These are phyloP conservation scores for Myotis myotis DNA, from an alignment of 2,797 vertebrate genomes.

Conservation along the genomic window DNA sequence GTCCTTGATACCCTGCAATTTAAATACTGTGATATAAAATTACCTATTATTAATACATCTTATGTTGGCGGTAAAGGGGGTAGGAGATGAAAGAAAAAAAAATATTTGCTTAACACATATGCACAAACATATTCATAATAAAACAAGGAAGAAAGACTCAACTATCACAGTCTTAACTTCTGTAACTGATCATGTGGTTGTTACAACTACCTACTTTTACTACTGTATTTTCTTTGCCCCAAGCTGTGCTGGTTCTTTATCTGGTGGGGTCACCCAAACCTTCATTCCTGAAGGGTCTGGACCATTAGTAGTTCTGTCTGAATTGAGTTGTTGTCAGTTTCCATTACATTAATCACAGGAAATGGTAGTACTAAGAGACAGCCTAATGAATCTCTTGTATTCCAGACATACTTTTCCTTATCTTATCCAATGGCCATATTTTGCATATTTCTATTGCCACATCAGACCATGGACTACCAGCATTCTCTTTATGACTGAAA, in stretches of 20 bases:
- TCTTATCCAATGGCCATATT: neutral
- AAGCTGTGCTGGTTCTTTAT: neutral
- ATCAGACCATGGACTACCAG: neutral
- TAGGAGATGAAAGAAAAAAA: neutral
- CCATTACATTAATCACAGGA: neutral
- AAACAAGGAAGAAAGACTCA: neutral
- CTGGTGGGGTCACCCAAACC: neutral
- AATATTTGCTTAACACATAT: neutral
- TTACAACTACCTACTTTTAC: neutral
- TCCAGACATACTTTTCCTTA: neutral
- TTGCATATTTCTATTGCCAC: neutral
- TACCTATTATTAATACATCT: neutral
- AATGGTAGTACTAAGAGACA: neutral
- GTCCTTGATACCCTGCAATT: neutral
- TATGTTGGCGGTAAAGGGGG: neutral
- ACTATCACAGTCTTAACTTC: neutral
- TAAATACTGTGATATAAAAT: constrained; percentile 10
- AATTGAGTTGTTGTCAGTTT: neutral
- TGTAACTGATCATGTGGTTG: neutral
- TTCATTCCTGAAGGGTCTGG: neutral
- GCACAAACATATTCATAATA: neutral
- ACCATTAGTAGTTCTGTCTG: neutral
- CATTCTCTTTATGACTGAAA: neutral
- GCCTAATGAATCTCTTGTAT: neutral
- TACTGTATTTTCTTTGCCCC: neutral